Evolutionary conservation across 1,140 invertebrate genomes (phyloP), one percentile per base, ranked within the genome.

Genomic region (Spodoptera frugiperda): DNA sequence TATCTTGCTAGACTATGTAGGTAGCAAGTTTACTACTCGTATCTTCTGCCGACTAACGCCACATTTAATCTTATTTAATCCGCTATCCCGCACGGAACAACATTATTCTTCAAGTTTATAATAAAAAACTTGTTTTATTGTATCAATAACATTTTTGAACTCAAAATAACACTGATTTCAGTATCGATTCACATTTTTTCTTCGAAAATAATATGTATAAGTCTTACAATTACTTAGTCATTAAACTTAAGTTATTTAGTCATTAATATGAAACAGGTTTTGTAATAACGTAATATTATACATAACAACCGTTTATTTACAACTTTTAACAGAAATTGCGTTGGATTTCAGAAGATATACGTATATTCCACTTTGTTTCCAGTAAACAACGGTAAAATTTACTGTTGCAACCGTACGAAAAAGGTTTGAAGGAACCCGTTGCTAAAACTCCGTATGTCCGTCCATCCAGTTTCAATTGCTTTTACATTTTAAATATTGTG

Each of bases 21-120:
- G 71, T 49, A 61, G 55, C 71, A 61, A 55, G 55, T 73, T 73
- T 73, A 49, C 71, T 73, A 49, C 55, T 71, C 53, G 51, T 71
- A 33, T 49, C 71, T 61, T 55, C 71, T 17, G 15, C 33, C 14
- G 53, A 61, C 44, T 49, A 73, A 49, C 55, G 55, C 44, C 39
- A 49, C 44, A 49, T 19, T 48, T 61, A 73, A 51, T 61, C 61
- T 30, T 61, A 46, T 59, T 59, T 51, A 21, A 59, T 49, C 44
- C 44, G 71, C 54, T 59, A 73, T 61, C 39, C n/a, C 30, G 33
- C 33, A 49, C 55, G 46, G 61, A 73, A 61, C 12, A 21, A 49
- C 48, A 70, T 19, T 55, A 53, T 21, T 71, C 46, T 33, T 15
- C 19, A 57, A 59, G 55, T 46, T 12, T 73, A 17, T 11, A 10